Evolutionary conservation across 2,888 invertebrate genomes (phyloP).

Genomic region (Eupeodes latifasciatus): DNA sequence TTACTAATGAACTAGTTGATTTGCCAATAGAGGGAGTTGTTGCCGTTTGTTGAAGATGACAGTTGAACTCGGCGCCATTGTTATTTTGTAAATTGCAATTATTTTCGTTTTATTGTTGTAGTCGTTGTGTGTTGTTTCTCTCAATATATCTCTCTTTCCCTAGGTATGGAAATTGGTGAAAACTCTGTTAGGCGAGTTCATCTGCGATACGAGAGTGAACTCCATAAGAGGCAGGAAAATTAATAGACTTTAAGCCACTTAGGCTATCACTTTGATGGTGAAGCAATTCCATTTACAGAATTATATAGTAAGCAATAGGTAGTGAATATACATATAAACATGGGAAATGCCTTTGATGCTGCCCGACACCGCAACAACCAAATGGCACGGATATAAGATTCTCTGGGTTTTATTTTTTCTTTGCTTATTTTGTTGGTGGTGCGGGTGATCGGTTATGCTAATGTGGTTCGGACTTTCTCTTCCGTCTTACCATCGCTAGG

Average conservation of each 20-base stretch:
- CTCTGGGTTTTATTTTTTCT: neutral
- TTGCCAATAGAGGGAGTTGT: conserved; percentile 54
- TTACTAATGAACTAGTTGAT: conserved; percentile 56
- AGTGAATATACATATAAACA: neutral
- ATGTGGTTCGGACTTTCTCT: conserved; percentile 68
- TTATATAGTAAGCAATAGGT: neutral
- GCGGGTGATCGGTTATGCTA: conserved; percentile 64
- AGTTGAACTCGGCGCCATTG: conserved; percentile 45
- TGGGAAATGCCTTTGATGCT: conserved; percentile 54
- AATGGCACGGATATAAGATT: conserved; percentile 24
- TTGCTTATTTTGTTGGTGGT: conserved; percentile 14
- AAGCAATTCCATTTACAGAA: conserved; percentile 26
- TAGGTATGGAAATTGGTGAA: conserved; percentile 27
- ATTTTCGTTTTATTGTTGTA: neutral
- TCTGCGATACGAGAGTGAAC: conserved; percentile 49
- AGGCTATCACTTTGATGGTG: conserved; percentile 53
- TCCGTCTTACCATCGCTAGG: neutral
- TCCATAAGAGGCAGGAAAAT: conserved; percentile 64
- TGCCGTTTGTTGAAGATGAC: conserved; percentile 52
- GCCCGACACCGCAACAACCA: conserved; percentile 30
- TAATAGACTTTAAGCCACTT: conserved; percentile 64
- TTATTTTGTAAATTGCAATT: conserved; percentile 33
- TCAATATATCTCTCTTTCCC: neutral
- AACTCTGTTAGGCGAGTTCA: conserved; percentile 41
- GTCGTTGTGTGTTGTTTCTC: neutral